These are phyloP conservation scores for Drosophila sechellia DNA, from an alignment of 1,140 invertebrate species.

Conservation along the genomic window DNA sequence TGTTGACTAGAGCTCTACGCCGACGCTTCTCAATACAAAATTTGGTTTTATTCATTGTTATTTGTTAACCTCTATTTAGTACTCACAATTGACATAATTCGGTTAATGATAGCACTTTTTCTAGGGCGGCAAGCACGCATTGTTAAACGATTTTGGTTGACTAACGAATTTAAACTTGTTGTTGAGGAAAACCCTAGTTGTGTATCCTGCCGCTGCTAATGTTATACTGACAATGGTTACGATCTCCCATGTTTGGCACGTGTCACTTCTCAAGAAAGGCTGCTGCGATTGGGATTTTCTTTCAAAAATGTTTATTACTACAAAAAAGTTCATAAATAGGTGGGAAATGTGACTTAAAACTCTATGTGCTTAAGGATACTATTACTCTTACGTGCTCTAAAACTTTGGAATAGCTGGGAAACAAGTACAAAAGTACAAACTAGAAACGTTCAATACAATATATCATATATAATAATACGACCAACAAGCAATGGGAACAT, in stretches of 20 bases:
- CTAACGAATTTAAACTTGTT: too few relatives aligned
- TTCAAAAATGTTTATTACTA: constrained; percentile 56
- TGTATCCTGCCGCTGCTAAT: background rate
- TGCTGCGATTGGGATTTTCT: background rate
- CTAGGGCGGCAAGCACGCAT: too few relatives aligned
- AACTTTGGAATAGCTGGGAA: constrained; percentile 79
- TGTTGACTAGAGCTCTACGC: too few relatives aligned
- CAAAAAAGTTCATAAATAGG: constrained; percentile 75
- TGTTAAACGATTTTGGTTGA: too few relatives aligned
- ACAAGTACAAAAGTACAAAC: constrained; percentile 54
- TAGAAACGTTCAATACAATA: constrained; percentile 60
- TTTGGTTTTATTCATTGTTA: too few relatives aligned
- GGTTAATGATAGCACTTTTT: too few relatives aligned
- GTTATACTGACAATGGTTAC: background rate
- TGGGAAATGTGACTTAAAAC: constrained; percentile 48
- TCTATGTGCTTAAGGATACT: constrained; percentile 14
- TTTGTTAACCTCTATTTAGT: too few relatives aligned
- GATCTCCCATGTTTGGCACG: background rate
- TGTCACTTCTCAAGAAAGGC: background rate
- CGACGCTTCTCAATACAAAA: too few relatives aligned
- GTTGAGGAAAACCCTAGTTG: too few relatives aligned
- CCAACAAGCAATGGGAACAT: constrained; percentile 55
- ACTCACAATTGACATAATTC: too few relatives aligned
- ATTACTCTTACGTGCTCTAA: constrained; percentile 56
- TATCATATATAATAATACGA: constrained; percentile 45